Evolutionary conservation across 1,140 invertebrate genomes (phyloP).

Genomic region (Periplaneta americana): DNA sequence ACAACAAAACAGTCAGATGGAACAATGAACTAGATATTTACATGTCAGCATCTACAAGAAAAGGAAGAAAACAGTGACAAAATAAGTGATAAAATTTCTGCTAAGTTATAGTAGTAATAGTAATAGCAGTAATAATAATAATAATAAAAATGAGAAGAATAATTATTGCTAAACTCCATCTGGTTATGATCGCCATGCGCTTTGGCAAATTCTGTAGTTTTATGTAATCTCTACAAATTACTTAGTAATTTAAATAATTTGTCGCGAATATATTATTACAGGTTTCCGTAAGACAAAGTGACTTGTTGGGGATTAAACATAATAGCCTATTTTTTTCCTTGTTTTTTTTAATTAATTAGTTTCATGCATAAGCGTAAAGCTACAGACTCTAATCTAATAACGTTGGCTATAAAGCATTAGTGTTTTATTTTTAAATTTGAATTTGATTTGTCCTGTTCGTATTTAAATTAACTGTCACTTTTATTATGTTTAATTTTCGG

Average conservation of each 20-base stretch:
- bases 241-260: neutral
- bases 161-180: conserved; percentile 14
- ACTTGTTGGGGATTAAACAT: neutral
- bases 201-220: neutral
- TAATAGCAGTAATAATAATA: neutral
- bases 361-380: neutral
- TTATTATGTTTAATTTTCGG: neutral
- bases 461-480: neutral
- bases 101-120: neutral
- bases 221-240: neutral
- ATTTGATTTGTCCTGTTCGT: neutral
- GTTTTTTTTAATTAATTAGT: too few relatives aligned
- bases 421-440: neutral
- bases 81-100: neutral
- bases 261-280: neutral
- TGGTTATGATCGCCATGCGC: conserved; percentile 14
- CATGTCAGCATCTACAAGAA: neutral
- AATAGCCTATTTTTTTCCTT: neutral
- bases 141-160: neutral
- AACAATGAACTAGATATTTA: neutral
- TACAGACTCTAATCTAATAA: neutral
- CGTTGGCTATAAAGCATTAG: neutral
- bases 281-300: neutral
- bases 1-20: neutral
- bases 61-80: neutral